Base-by-base conservation (phyloP, 2,113 vertebrate species). In the Notiomystis cincta region DNA sequence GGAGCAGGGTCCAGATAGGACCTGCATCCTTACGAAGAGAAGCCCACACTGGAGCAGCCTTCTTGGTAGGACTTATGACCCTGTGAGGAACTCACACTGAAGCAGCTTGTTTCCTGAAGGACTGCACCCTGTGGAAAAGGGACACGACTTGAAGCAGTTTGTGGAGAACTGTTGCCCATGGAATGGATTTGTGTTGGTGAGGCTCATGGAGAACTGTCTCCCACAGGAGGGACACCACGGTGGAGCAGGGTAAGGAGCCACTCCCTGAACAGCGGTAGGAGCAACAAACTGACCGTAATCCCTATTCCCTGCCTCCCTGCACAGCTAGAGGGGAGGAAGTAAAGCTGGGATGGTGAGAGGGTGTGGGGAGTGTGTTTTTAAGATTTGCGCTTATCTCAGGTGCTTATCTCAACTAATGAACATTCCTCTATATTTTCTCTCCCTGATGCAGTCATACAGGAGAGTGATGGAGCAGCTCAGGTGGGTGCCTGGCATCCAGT, bases 191-290 rank as follows among this genome's bases (percentile, higher is more conserved):
- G 11, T 0, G 0, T 1, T 57, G 22, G 10, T 65, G 58, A 81
- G 65, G 22, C 28, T 44, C 33, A 42, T 28, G 31, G 42, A 87
- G 38, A 44, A 19, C 62, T 60, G 13, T 33, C 6, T 62, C 24
- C 48, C 7, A 9, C 6, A 27, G 56, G 24, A 40, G 9, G 2
- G 5, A 35, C 2, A 7, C 17, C 30, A 15, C 0, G 0, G 16
- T 18, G n/a, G 10, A 66, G 44, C 22, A 44, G 10, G 18, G 4
- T 8, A 42, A 65, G 27, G 10, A 11, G n/a, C n/a, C 18, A 28
- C 8, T 42, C 23, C 33, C 28, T 38, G 23, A 66, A 13, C 27
- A 58, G 10, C 0, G 0, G 8, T 18, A 38, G 19, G 18, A 50
- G 10, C 5, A 27, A 37, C 9, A 23, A 51, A 21, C 7, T 28